Base-by-base conservation (phyloP, 2,797 vertebrate species). In the Xiphorhynchus erythropygius region DNA sequence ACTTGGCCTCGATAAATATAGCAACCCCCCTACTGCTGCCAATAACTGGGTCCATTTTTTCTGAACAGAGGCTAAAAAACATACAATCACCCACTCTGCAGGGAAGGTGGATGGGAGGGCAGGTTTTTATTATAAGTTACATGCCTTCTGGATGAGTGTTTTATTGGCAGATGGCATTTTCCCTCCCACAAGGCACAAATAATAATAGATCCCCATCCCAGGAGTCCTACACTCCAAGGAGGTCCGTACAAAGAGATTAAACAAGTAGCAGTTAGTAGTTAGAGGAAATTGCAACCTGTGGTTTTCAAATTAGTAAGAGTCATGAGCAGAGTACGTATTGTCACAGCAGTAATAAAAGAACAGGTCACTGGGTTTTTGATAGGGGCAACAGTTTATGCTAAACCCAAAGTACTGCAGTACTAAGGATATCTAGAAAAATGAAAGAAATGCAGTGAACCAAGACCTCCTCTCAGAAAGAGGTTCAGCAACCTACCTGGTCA, bases 131-230 rank as follows among this genome's bases (percentile, higher is more conserved):
- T 95, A n/a, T 79, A 96, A 94, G 83, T 87, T 90, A 88, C 89
- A 89, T 90, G 95, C 94, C 85, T 97, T 96, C 89, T 96, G 91
- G 93, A 96, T 94, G 88, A 97, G 81, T 85, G 84, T 92, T 97
- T 96, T 93, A 94, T 96, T 94, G 91, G 91, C 92, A 96, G 91
- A 93, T 96, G 93, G 89, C 49, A 90, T 93, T 87, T 94, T 74
- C 74, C 64, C 93, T 93, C 91, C 94, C 67, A 90, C 70, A 90
- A 90, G 87, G 93, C 80, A 91, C 80, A 90, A 96, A 94, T 82
- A 94, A 96, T 94, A 96, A 95, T 60, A 94, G 74, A 93, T 77
- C 49, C 60, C 78, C 74, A 77, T 90, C 88, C 86, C 92, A 89
- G 67, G 88, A 89, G 84, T 24, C 86, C 93, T 79, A 80, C 74